These are phyloP conservation scores for Neoseiulus cucumeris DNA, from an alignment of 1,140 invertebrate species.

Conservation along the genomic window DNA sequence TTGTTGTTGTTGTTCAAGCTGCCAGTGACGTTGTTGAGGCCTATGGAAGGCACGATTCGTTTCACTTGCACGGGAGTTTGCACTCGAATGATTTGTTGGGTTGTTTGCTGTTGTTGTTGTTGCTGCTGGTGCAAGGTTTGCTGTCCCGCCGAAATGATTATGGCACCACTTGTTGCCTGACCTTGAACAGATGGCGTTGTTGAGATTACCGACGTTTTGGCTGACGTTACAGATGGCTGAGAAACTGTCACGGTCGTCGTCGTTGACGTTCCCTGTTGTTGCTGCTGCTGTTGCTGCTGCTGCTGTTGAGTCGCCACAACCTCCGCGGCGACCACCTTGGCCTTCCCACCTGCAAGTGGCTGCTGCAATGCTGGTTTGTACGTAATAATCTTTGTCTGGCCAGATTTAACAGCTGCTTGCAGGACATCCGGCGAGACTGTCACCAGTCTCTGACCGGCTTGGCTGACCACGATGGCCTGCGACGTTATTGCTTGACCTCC, in stretches of 20 bases:
- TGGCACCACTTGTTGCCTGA: not conserved
- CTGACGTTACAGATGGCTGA: not conserved
- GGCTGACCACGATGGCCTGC: conserved; percentile 8
- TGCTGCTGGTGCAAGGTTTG: not conserved
- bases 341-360: conserved; percentile 1
- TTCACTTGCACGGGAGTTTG: too few relatives aligned
- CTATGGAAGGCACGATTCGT: too few relatives aligned
- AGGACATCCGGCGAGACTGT: conserved; percentile 9
- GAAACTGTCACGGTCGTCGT: not conserved
- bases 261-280: not conserved
- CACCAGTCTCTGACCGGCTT: not conserved
- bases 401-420: conserved; percentile 3
- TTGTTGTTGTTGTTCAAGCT: not conserved
- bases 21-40: not conserved
- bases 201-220: not conserved
- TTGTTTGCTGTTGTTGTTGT: not conserved
- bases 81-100: not conserved
- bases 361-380: conserved; percentile 5
- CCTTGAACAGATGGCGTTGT: not conserved
- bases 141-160: not conserved
- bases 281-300: not conserved
- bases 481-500: not conserved
- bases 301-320: conserved; percentile 4
- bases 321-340: conserved; percentile 10
- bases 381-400: conserved; percentile 9